Base-by-base conservation (phyloP, 2,797 vertebrate genomes). In the Menidia menidia region DNA sequence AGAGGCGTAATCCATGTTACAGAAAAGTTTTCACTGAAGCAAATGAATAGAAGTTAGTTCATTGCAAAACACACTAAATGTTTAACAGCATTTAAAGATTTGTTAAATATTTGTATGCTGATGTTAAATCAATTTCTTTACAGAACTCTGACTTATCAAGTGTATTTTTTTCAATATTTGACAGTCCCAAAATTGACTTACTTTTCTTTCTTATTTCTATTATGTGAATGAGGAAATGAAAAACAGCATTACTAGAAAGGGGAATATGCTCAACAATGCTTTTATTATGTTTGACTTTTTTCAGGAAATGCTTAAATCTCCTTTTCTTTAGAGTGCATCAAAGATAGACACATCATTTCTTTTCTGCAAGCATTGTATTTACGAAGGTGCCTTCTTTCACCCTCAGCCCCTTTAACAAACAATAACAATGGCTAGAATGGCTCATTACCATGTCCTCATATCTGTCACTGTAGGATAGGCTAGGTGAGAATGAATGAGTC, bases 371-470 rank as follows among this genome's bases (percentile, higher is more conserved):
- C 53, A 42, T 7, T 6, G 13, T 25, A 39, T 39, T 16, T 15
- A 2, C 8, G 10, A 3, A 48, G 8, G 13, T 43, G 2, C 6
- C 12, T 47, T 52, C 15, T 43, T 45, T 73, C 0, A 5, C 42
- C 13, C 54, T 32, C 35, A 6, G 5, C 5, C 35, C 35, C 7
- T 7, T 39, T 53, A 19, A 30, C 6, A 13, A 52, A 62, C 41
- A 76, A 25, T 39, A 65, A 71, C 54, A 65, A 1, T 16, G 14
- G 30, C 31, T 61, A 65, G 76, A 54, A 65, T 42, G 68, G 19
- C 45, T 11, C 58, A 78, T 64, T 68, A 44, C 18, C 50, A 9
- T 59, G 13, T 18, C 14, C 18, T 30, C 56, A 47, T 57, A 30
- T n/a, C 32, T 47, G 19, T 33, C 30, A 63, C 60, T 60, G 35